A percentile compares a stretch with the other conserved stretches of the same genome.
phyloP scores from a whole-genome alignment of 2,113 vertebrate genomes.

The Antennarius striatus region DNA sequence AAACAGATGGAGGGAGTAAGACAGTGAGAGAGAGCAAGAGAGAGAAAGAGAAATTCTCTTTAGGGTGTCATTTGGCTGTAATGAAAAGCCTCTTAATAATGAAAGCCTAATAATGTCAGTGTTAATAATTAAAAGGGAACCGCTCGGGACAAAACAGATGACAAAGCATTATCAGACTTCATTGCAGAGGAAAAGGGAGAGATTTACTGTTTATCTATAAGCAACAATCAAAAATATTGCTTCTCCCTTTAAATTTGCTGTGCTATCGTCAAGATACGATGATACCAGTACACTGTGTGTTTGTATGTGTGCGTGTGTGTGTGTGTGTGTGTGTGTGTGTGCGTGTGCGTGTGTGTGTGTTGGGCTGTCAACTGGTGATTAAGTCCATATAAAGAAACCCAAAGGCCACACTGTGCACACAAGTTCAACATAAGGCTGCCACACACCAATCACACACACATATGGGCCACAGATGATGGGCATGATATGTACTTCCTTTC shows the following conservation, averaged over 20 bases:
- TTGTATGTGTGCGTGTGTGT: slow-evolving; percentile 15
- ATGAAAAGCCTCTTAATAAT: slow-evolving; percentile 85
- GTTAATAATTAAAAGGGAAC: slow-evolving; percentile 93
- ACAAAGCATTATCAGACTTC: slow-evolving; percentile 80
- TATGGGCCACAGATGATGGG: slow-evolving; percentile 25
- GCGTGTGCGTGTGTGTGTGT: slow-evolving; percentile 33
- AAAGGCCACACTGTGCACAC: slow-evolving; percentile 52
- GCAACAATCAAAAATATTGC: slow-evolving; percentile 31
- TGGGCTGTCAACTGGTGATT: slow-evolving; percentile 70
- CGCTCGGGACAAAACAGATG: slow-evolving; percentile 84
- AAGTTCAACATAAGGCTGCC: slow-evolving; percentile 54
- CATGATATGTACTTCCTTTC: slow-evolving; percentile 22
- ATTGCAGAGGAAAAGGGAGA: slow-evolving; percentile 68
- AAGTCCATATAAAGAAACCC: slow-evolving; percentile 64
- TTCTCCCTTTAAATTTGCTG: slow-evolving; percentile 55
- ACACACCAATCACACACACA: slow-evolving; percentile 51
- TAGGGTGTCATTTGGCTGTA: slow-evolving; percentile 55
- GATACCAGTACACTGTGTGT: slow-evolving; percentile 33
- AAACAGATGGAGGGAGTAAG: too few relatives aligned
- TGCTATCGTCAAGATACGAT: slow-evolving; percentile 57
- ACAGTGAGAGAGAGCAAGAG: background rate
- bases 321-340: slow-evolving; percentile 22
- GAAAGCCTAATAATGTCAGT: slow-evolving; percentile 89
- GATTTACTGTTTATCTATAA: slow-evolving; percentile 34
- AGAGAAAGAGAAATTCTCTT: slow-evolving; percentile 58